Evolutionary conservation across 92 coral and sea anemone genomes (phyloP), one percentile per base, ranked within the genome.

Genomic region (Palythoa grandiflora): DNA sequence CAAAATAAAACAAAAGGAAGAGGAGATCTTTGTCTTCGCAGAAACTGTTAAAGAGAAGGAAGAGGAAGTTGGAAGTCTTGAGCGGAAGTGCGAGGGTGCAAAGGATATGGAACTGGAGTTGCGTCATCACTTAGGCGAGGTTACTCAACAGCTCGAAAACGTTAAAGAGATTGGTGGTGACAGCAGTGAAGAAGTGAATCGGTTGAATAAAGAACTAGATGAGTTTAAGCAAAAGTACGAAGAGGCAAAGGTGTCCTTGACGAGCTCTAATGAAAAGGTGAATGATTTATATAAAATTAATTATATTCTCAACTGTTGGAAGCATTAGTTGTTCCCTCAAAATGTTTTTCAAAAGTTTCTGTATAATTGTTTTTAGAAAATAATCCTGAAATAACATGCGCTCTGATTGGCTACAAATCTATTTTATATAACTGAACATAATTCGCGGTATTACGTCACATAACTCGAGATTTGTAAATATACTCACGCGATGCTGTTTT

Each of bases 51-150:
- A 87, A 36, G 90, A 89, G 79, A 93, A 68, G 51, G 91, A 81
- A 59, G 83, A 73, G 10, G 89, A 91, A 60, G 74, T 94, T 13
- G 84, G 80, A 38, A 89, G 90, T 48, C 81, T 96, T 68, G 95
- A 92, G 65, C 73, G 88, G 61, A 92, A 90, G 76, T 91, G 73
- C 50, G 93, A 90, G 9, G 92, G 87, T 35, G 83, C 92, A 1
- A 92, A 92, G 57, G 98, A 94, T 57, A 90, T 94, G 8, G 97
- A 96, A 87, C 92, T 93, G 7, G 97, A 96, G 79, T 60, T 96
- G 17, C 90, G 98, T 59, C 96, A 94, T 48, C 97, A 94, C 66
- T 85, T 96, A 8, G 97, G 97, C 35, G 95, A 93, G 73, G 89
- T 96, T 7, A 96, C 97, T 12, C 95, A 94, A 83, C 93, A 96